Percentiles rank a stretch among this genome's conserved stretches.
Evolutionary conservation across 2,888 invertebrate genomes (phyloP).

Genomic region (Agrotis puta): DNA sequence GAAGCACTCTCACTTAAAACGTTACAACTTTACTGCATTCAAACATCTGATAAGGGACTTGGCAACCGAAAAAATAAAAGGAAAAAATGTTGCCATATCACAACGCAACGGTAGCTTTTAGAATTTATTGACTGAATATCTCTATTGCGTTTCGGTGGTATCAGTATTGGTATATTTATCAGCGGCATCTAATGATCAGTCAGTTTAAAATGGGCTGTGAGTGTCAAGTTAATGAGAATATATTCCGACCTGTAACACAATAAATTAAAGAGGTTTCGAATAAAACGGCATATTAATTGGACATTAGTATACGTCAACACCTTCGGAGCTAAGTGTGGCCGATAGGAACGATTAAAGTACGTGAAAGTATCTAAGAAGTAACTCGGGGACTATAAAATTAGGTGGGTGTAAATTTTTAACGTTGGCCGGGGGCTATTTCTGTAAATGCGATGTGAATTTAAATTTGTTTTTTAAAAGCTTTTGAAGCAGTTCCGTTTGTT

Average conservation of each 20-base stretch:
- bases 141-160: conserved; percentile 82
- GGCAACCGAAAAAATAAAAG: conserved; percentile 67
- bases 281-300: conserved; percentile 89
- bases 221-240: conserved; percentile 90
- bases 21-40: conserved; percentile 79
- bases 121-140: conserved; percentile 81
- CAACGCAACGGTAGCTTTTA: conserved; percentile 75
- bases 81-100: conserved; percentile 69
- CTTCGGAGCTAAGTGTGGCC: conserved; percentile 73
- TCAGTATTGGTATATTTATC: conserved; percentile 80
- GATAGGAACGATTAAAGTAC: conserved; percentile 72
- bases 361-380: conserved; percentile 76
- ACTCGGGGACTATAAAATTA: conserved; percentile 78
- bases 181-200: conserved; percentile 85
- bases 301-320: conserved; percentile 87
- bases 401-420: conserved; percentile 80
- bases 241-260: conserved; percentile 83
- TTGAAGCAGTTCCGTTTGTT: conserved; percentile 67
- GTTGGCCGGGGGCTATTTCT: conserved; percentile 71
- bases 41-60: conserved; percentile 77
- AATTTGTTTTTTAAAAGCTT: conserved; percentile 74
- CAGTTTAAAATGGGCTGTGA: conserved; percentile 86
- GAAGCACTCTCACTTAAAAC: conserved; percentile 72
- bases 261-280: conserved; percentile 86
- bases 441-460: conserved; percentile 74